Conservation (phyloP, 1,140 invertebrate genomes). For the Chelonus insularis region DNA sequence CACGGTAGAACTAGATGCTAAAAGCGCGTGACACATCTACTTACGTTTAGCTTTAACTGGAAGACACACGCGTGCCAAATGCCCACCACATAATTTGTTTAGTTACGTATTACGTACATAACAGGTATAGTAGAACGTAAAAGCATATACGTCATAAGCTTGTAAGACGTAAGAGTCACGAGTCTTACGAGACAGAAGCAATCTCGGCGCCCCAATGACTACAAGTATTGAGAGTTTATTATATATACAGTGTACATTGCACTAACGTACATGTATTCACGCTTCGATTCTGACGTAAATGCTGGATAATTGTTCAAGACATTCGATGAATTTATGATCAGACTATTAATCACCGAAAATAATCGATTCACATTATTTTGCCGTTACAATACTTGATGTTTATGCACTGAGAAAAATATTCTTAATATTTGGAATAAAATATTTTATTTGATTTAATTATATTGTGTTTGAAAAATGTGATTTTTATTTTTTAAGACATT, state of each 20-base stretch:
- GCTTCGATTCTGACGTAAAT: slow-evolving; percentile 21
- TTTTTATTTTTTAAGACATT: too few species aligned
- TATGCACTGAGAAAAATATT: too few species aligned
- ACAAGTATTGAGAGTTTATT: too few species aligned
- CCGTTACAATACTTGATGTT: too few species aligned
- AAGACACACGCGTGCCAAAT: slow-evolving; percentile 5
- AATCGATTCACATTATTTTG: slow-evolving; percentile 31
- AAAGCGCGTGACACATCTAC: slow-evolving; percentile 9
- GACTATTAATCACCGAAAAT: slow-evolving; percentile 31
- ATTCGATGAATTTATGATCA: slow-evolving; percentile 36
- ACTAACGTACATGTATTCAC: slow-evolving; percentile 16
- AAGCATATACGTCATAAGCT: neutral
- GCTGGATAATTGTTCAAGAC: slow-evolving; percentile 32
- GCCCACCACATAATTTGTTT: neutral
- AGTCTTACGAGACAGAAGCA: neutral
- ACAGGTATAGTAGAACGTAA: neutral
- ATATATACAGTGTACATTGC: neutral
- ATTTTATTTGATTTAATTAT: too few species aligned
- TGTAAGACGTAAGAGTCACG: neutral
- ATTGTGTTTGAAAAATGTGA: too few species aligned
- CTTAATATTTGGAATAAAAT: too few species aligned
- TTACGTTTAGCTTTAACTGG: neutral
- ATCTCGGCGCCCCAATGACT: too few species aligned
- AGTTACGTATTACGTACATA: neutral
- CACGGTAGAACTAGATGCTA: neutral